Evolutionary conservation across 2,888 invertebrate species (phyloP).

Genomic region (Apamea sordens): DNA sequence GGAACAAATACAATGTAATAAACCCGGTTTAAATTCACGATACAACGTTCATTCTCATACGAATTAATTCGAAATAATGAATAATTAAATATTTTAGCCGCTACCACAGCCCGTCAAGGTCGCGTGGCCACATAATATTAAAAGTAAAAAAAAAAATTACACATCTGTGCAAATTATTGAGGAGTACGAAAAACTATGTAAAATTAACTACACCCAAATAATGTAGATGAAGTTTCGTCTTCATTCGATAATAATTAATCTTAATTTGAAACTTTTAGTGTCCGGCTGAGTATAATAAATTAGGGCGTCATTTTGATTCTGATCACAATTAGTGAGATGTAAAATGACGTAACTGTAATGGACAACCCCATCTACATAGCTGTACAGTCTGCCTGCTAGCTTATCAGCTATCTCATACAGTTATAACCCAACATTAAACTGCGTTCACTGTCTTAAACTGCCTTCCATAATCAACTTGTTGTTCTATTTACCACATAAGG

Average conservation of each 20-base stretch:
- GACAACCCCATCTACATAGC: slow-evolving; percentile 1
- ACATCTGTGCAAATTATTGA: slow-evolving; percentile 40
- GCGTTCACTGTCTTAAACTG: neutral
- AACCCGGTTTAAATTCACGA: slow-evolving; percentile 43
- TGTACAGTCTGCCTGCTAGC: neutral
- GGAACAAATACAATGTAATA: slow-evolving; percentile 19
- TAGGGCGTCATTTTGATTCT: neutral
- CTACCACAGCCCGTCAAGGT: slow-evolving; percentile 72
- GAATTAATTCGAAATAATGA: slow-evolving; percentile 79
- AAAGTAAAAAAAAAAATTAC: slow-evolving; percentile 55
- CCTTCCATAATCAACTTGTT: slow-evolving; percentile 13
- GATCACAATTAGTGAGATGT: neutral
- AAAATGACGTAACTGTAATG: slow-evolving; percentile 12
- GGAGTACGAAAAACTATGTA: neutral
- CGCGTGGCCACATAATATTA: slow-evolving; percentile 64
- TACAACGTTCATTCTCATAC: slow-evolving; percentile 65
- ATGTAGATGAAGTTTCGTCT: neutral
- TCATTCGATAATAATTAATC: neutral
- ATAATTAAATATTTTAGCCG: slow-evolving; percentile 80
- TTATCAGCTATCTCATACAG: slow-evolving; percentile 8
- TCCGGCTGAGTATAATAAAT: neutral
- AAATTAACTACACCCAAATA: neutral
- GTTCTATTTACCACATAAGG: slow-evolving; percentile 53
- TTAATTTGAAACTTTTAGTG: neutral
- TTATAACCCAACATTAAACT: slow-evolving; percentile 25